These are phyloP conservation scores for Sebastes dallii DNA, from an alignment of 2,797 vertebrate genomes.

Conservation along the genomic window DNA sequence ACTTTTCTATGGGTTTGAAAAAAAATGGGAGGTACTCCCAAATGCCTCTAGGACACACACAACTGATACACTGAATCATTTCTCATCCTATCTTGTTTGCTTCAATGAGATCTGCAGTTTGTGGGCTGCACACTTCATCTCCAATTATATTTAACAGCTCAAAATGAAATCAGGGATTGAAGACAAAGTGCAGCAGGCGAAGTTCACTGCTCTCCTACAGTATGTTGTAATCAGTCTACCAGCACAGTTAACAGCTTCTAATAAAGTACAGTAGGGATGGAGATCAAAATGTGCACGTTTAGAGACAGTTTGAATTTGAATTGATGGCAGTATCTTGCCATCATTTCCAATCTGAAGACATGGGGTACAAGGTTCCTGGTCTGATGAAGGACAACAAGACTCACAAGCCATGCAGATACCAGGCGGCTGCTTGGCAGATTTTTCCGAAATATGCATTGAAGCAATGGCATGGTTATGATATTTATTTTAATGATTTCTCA, in stretches of 20 bases:
- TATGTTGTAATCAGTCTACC: neutral
- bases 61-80: slow-evolving; percentile 34
- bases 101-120: slow-evolving; percentile 43
- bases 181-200: slow-evolving; percentile 11
- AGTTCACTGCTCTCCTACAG: neutral
- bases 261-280: neutral
- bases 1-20: neutral
- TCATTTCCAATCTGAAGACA: neutral
- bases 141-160: slow-evolving; percentile 43
- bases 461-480: neutral
- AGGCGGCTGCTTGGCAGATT: neutral
- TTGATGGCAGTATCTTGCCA: neutral
- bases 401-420: neutral
- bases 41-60: slow-evolving; percentile 32
- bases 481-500: neutral
- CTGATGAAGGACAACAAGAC: neutral
- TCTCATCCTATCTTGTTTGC: slow-evolving; percentile 24
- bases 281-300: neutral
- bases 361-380: neutral
- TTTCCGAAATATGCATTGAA: neutral
- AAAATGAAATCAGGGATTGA: slow-evolving; percentile 41
- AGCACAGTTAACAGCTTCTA: slow-evolving; percentile 1
- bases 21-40: slow-evolving; percentile 4
- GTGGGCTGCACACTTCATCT: slow-evolving; percentile 29
- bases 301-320: neutral